Evolutionary conservation across 2,888 invertebrate species (phyloP).

Genomic region (Chorisops tibialis): DNA sequence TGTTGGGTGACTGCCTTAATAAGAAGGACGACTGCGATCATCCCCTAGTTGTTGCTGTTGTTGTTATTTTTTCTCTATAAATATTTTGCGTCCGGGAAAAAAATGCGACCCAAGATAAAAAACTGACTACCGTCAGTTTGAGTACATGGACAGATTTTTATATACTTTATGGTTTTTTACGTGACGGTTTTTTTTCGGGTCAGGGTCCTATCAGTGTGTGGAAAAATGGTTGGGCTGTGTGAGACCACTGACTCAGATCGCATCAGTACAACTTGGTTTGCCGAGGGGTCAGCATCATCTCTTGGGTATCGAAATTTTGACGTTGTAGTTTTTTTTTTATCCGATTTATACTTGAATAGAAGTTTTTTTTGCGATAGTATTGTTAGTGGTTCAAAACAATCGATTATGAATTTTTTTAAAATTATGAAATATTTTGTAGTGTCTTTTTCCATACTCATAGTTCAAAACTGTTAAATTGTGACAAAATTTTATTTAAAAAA

Average conservation of each 20-base stretch:
- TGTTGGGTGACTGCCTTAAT: neutral
- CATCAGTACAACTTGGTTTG: constrained; percentile 35
- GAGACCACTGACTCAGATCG: constrained; percentile 28
- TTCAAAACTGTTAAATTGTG: too few relatives aligned
- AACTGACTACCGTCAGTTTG: constrained; percentile 13
- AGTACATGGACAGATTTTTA: constrained; percentile 1
- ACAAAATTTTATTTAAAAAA: too few relatives aligned
- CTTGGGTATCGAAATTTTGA: neutral
- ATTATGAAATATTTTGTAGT: too few relatives aligned
- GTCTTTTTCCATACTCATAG: too few relatives aligned
- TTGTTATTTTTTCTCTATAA: too few relatives aligned
- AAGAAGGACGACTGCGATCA: constrained; percentile 15
- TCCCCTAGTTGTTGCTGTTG: constrained; percentile 1
- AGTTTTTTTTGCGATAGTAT: neutral
- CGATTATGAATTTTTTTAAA: neutral
- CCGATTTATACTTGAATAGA: neutral
- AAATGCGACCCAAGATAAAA: constrained; percentile 8
- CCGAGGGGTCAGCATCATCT: constrained; percentile 36
- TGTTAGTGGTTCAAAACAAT: neutral
- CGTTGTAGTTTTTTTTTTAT: neutral
- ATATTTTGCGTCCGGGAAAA: neutral
- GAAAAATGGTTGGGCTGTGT: constrained; percentile 18
- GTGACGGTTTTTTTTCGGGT: constrained; percentile 16
- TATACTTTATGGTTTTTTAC: constrained; percentile 8
- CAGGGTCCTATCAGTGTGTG: neutral